Base-by-base conservation (phyloP, 2,797 vertebrate species). In the Lithobates sylvaticus region DNA sequence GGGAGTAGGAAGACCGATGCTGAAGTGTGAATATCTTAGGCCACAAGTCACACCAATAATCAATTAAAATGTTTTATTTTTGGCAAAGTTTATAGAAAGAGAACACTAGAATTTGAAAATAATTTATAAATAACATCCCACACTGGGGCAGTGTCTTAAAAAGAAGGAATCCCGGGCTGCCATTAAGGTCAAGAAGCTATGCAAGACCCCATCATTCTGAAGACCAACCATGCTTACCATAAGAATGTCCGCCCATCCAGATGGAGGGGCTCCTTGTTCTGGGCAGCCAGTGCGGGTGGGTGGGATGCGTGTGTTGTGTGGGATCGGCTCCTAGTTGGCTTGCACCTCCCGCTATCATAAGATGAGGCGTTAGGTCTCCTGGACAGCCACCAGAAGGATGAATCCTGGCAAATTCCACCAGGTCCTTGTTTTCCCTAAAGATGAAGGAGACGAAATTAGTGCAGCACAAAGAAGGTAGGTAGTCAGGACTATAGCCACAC, bases 161-260 rank as follows among this genome's bases (percentile, higher is more conserved):
- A 47, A 47, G 44, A 47, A 47, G 47, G 13, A 50, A 50, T 50
- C 47, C 13, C 16, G 47, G 47, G 10, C 47, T 50, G 12, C 2
- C 15, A 10, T 50, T 50, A 50, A 0, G 47, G 15, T 50, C 16
- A 10, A 13, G 9, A 10, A 44, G 42, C 10, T 44, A 1, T 10
- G 42, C 8, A 44, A 10, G 47, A 16, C 15, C 47, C 47, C 12
- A 50, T 13, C 10, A 16, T 10, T 50, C 47, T 50, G 47, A 15
- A 50, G 47, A 50, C 18, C 3, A 18, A 10, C 27, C 6, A 54
- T 42, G 93, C 93, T 92, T 88, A 99, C 98, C 96, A 36, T 98
- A 99, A 58, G 98, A 98, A 91, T 98, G 98, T 50, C 98, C 97
- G 74, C 97, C 96, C 97, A 99, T 98, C 98, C 98, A 99, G 84